phyloP scores from a whole-genome alignment of 1,140 invertebrate genomes.

The Cephus cinctus region DNA sequence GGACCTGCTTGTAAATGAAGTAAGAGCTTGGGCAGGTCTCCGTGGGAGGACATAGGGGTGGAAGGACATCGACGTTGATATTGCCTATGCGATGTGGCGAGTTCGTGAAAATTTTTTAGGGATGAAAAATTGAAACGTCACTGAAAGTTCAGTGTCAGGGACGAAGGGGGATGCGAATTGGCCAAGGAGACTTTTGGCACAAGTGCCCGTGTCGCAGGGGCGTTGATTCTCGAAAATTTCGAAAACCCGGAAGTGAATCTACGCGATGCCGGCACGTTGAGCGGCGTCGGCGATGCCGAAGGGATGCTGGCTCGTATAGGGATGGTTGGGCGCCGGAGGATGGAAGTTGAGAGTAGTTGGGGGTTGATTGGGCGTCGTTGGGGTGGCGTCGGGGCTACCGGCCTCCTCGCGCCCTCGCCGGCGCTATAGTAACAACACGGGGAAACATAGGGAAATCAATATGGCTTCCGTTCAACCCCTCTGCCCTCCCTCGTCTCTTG shows the following conservation, averaged over 20 bases:
- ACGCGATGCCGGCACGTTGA: slow-evolving; percentile 36
- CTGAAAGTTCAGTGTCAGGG: no score
- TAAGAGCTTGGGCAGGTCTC: no score
- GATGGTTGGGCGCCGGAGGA: slow-evolving; percentile 18
- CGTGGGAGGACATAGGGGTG: no score
- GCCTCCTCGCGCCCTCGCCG: slow-evolving; percentile 46
- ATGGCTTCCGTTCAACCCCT: slow-evolving; percentile 57
- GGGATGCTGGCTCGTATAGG: slow-evolving; percentile 17
- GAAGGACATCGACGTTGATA: no score
- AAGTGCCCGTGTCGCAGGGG: no score
- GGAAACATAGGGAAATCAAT: slow-evolving; percentile 60
- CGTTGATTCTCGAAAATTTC: background rate
- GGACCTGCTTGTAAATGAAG: no score
- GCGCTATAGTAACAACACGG: slow-evolving; percentile 57
- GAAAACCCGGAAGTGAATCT: slow-evolving; percentile 26
- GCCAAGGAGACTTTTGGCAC: no score
- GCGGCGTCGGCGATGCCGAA: slow-evolving; percentile 22
- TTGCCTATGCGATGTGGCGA: no score
- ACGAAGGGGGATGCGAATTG: no score
- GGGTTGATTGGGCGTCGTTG: no score
- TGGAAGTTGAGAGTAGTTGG: slow-evolving; percentile 13
- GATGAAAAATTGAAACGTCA: no score
- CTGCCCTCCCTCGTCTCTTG: slow-evolving; percentile 36
- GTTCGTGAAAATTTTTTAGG: no score
- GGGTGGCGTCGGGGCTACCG: slow-evolving; percentile 33